phyloP scores from a whole-genome alignment of 2,888 invertebrate species.

The Caenorhabditis sp. region DNA sequence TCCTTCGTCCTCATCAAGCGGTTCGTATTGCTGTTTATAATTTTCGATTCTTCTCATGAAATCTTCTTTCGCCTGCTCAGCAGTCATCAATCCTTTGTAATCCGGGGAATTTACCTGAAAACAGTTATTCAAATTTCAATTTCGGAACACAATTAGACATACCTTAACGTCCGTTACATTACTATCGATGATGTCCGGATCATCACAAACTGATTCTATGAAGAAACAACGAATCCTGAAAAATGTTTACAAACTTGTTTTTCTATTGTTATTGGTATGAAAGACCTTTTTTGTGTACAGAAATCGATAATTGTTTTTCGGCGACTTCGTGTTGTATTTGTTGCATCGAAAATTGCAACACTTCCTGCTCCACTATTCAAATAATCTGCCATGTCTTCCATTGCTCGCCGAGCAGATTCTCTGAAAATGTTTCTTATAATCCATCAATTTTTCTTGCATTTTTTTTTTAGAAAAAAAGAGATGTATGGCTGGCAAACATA shows the following conservation, averaged over 20 bases:
- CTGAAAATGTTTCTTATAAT: slow-evolving; percentile 70
- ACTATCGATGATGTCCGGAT: slow-evolving; percentile 91
- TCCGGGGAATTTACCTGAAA: slow-evolving; percentile 94
- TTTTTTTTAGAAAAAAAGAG: not conserved
- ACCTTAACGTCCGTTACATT: slow-evolving; percentile 81
- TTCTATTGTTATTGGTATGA: not conserved
- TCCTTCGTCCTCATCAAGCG: slow-evolving; percentile 69
- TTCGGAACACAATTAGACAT: not conserved
- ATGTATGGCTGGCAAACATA: not conserved
- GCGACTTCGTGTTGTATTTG: slow-evolving; percentile 84
- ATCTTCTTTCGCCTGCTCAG: slow-evolving; percentile 86
- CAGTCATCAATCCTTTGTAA: slow-evolving; percentile 82
- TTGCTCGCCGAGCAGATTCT: slow-evolving; percentile 89
- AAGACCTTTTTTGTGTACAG: slow-evolving; percentile 42
- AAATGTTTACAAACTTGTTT: not conserved
- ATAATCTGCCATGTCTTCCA: slow-evolving; percentile 92
- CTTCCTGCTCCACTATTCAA: slow-evolving; percentile 80
- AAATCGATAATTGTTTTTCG: slow-evolving; percentile 47
- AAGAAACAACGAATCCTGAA: slow-evolving; percentile 87
- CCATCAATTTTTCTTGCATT: not conserved
- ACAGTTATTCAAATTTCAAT: not conserved
- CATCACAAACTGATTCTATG: slow-evolving; percentile 96
- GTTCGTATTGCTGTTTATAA: slow-evolving; percentile 89
- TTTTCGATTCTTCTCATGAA: slow-evolving; percentile 89
- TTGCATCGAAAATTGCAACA: slow-evolving; percentile 94